Evolutionary conservation across 2,113 vertebrate species (phyloP).

Genomic region (Pachyramphus minor): DNA sequence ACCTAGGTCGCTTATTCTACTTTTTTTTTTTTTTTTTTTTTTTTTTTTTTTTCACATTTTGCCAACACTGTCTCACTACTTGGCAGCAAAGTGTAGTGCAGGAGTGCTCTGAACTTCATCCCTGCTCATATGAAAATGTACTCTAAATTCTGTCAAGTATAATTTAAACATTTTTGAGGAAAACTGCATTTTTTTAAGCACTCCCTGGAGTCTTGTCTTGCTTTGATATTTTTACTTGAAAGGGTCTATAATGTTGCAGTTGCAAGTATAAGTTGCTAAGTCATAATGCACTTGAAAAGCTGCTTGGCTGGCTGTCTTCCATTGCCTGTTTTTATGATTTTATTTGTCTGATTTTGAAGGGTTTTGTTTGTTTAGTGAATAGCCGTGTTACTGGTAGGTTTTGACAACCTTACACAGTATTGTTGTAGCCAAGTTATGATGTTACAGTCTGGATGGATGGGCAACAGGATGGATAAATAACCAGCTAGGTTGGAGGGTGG

Average conservation of each 20-base stretch:
- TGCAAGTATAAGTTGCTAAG: neutral
- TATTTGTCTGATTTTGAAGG: neutral
- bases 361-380: neutral
- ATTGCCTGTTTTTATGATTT: neutral
- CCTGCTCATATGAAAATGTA: neutral
- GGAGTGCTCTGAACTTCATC: neutral
- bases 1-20: neutral
- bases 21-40: neutral
- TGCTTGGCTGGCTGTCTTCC: neutral
- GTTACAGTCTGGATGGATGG: neutral
- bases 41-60: neutral
- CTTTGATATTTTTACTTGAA: constrained; percentile 1
- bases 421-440: neutral
- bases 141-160: neutral
- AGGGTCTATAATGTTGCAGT: neutral
- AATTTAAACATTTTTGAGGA: neutral
- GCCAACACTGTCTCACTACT: neutral
- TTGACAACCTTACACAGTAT: neutral
- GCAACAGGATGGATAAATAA: neutral
- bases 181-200: neutral
- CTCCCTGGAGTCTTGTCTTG: neutral
- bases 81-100: neutral
- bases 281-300: neutral
- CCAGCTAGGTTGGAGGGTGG: neutral
- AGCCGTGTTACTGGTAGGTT: neutral